phyloP scores from a whole-genome alignment of 2,888 invertebrate genomes.

The Lasioglossum morio region DNA sequence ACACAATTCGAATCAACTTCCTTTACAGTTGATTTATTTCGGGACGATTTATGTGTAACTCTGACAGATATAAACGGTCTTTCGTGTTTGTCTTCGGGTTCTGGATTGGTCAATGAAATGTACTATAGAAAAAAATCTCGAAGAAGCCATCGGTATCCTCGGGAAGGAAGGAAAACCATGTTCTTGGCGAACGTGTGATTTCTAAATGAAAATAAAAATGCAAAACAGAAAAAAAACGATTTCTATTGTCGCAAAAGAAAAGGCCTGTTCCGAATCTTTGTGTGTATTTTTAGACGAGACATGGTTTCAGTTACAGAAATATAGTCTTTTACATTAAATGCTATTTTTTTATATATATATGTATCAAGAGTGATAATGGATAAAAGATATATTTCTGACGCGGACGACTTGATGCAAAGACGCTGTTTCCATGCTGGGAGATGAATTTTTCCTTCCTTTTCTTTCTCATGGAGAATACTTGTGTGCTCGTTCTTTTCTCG shows the following conservation, averaged over 20 bases:
- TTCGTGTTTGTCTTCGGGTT: constrained; percentile 8
- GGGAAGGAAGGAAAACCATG: constrained; percentile 7
- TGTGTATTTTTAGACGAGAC: constrained; percentile 14
- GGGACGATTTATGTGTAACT: constrained; percentile 15
- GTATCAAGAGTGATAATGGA: constrained; percentile 1
- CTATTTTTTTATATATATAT: constrained; percentile 33
- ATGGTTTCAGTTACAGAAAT: constrained; percentile 43
- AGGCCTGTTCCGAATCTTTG: constrained; percentile 33
- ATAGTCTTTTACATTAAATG: constrained; percentile 37
- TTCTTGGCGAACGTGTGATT: constrained; percentile 11
- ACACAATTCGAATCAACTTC: constrained; percentile 32
- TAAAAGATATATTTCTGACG: constrained; percentile 44
- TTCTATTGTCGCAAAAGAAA: background rate
- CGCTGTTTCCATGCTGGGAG: background rate
- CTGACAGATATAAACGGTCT: no score
- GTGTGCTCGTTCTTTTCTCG: background rate
- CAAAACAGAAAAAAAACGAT: background rate
- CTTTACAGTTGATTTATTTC: constrained; percentile 31
- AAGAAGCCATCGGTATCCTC: constrained; percentile 13
- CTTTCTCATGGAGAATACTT: constrained; percentile 17
- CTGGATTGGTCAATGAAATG: constrained; percentile 21
- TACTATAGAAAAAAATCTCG: constrained; percentile 17
- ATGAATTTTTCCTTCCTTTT: constrained; percentile 30
- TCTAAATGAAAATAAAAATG: background rate
- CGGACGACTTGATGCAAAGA: constrained; percentile 11